phyloP scores from a whole-genome alignment of 1,140 invertebrate species.

The Zaprionus tsacasi region DNA sequence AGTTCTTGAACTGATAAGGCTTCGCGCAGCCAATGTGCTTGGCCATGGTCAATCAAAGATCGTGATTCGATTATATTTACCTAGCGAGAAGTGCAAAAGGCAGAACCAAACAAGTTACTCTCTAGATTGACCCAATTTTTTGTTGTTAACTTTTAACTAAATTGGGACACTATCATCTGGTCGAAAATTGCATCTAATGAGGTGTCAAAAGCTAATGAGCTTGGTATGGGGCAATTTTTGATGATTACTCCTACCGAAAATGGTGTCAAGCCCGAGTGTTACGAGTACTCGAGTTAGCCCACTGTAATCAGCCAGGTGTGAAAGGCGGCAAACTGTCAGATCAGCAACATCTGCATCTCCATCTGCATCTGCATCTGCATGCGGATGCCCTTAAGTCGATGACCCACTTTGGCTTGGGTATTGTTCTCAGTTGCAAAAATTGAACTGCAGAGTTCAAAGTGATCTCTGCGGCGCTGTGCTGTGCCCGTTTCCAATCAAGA shows the following conservation, averaged over 20 bases:
- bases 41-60: conserved; percentile 42
- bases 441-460: conserved; percentile 57
- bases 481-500: conserved; percentile 23
- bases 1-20: conserved; percentile 11
- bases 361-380: conserved; percentile 13
- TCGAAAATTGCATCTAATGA: conserved; percentile 51
- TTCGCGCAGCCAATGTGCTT: conserved; percentile 60
- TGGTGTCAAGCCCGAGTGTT: conserved; percentile 45
- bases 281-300: conserved; percentile 43
- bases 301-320: conserved; percentile 62
- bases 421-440: conserved; percentile 61
- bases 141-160: conserved; percentile 20
- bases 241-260: conserved; percentile 36
- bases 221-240: conserved; percentile 28
- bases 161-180: conserved; percentile 32
- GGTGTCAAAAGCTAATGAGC: conserved; percentile 68
- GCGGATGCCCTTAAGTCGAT: conserved; percentile 53
- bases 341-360: conserved; percentile 39
- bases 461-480: conserved; percentile 39
- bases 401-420: conserved; percentile 61
- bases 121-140: conserved; percentile 54
- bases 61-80: conserved; percentile 60
- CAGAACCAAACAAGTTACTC: conserved; percentile 57
- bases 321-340: conserved; percentile 50
- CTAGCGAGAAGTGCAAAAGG: conserved; percentile 35